Percentiles rank a stretch among this genome's conserved stretches.
These are phyloP conservation scores for Pycnomerus fuliginosus DNA, from an alignment of 2,888 invertebrate genomes.

Conservation along the genomic window DNA sequence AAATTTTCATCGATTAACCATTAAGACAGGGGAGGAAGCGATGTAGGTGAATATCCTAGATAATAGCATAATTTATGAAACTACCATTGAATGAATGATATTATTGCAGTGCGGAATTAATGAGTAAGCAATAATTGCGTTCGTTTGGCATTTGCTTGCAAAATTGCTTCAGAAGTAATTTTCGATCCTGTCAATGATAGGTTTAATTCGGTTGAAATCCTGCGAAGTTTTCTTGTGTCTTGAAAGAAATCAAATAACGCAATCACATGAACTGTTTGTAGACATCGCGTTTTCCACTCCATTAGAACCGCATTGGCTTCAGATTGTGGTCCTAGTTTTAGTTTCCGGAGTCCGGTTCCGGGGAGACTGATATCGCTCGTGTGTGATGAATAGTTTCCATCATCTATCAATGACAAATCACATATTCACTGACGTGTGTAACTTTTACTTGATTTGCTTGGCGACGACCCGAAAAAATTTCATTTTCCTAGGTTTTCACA, in stretches of 20 bases:
- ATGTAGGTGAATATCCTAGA: too few species aligned
- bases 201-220: conserved; percentile 8
- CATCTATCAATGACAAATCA: conserved; percentile 55
- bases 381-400: conserved; percentile 50
- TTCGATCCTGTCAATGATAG: conserved; percentile 6
- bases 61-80: conserved; percentile 8
- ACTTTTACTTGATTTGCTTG: conserved; percentile 10
- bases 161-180: conserved; percentile 12
- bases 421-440: conserved; percentile 44
- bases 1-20: conserved; percentile 17
- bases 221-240: conserved; percentile 23
- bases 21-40: conserved; percentile 11
- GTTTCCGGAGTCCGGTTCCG: conserved; percentile 32
- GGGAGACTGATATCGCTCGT: conserved; percentile 36
- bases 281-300: conserved; percentile 49
- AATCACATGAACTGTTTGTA: conserved; percentile 43
- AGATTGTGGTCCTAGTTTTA: conserved; percentile 30
- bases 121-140: conserved; percentile 16
- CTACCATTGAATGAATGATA: conserved; percentile 11
- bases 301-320: conserved; percentile 40
- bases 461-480: conserved; percentile 9
- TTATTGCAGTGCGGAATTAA: conserved; percentile 10
- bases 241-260: conserved; percentile 32
- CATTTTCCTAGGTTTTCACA: conserved; percentile 41
- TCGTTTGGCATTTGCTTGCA: conserved; percentile 9